Conservation (phyloP, 2,888 invertebrate genomes). For the Tetramorium bicarinatum region DNA sequence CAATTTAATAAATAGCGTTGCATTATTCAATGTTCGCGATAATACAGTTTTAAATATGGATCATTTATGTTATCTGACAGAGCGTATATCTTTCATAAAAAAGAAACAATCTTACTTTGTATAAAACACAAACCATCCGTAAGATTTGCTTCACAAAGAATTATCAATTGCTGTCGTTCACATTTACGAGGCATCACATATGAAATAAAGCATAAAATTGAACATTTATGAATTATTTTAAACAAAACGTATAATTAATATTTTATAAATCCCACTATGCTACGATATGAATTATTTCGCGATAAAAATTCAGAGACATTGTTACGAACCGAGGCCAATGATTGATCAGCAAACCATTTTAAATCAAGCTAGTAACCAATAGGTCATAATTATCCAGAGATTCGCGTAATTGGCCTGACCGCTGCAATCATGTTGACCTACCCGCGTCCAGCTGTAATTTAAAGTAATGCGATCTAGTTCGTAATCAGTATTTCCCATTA, state of each 20-base stretch:
- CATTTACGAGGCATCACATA: neutral
- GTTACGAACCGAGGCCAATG: constrained; percentile 35
- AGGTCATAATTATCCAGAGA: constrained; percentile 74
- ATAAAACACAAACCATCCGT: constrained; percentile 10
- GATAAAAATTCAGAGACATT: constrained; percentile 1
- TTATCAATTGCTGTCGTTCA: neutral
- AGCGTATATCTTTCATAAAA: neutral
- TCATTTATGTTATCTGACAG: constrained; percentile 29
- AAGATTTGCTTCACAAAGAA: neutral
- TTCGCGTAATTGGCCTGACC: constrained; percentile 74
- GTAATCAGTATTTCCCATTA: constrained; percentile 71
- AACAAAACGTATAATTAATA: neutral
- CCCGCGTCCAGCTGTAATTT: constrained; percentile 67
- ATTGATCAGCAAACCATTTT: constrained; percentile 67
- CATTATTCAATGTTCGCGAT: constrained; percentile 54
- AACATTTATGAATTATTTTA: neutral
- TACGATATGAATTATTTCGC: neutral
- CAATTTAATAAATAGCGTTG: constrained; percentile 73
- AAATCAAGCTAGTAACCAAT: constrained; percentile 65
- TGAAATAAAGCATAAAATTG: neutral
- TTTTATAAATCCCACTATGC: neutral
- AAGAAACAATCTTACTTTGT: constrained; percentile 53
- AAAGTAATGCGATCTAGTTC: constrained; percentile 71
- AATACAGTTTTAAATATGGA: constrained; percentile 68
- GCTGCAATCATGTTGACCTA: constrained; percentile 62